phyloP scores from a whole-genome alignment of 2,797 vertebrate species.

The Pseudochromis fuscus region DNA sequence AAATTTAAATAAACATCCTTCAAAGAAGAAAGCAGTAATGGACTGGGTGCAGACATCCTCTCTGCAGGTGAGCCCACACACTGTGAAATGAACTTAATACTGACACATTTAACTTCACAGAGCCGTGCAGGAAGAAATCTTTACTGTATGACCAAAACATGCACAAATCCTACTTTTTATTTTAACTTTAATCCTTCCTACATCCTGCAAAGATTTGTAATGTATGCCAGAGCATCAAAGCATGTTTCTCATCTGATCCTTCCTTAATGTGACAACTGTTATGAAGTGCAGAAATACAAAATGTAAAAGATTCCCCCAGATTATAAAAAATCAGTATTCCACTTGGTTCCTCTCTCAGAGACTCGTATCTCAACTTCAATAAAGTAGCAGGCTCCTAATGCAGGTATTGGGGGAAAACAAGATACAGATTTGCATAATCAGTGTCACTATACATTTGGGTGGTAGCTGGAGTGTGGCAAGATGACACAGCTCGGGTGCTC shows the following conservation, averaged over 20 bases:
- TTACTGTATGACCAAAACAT: conserved; percentile 44
- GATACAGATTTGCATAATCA: conserved; percentile 91
- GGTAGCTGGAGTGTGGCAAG: conserved; percentile 84
- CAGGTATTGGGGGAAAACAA: conserved; percentile 85
- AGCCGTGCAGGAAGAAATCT: conserved; percentile 24
- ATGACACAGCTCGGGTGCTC: conserved; percentile 82
- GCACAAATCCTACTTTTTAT: conserved; percentile 60
- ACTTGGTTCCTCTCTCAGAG: conserved; percentile 60
- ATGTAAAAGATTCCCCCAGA: conserved; percentile 82
- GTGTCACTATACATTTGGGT: conserved; percentile 89
- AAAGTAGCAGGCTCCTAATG: conserved; percentile 81
- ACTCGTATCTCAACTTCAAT: conserved; percentile 83
- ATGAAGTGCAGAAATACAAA: conserved; percentile 72
- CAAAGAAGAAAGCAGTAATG: too few relatives aligned
- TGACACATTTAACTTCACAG: conserved; percentile 35
- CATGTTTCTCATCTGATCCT: conserved; percentile 74
- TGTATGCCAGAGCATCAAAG: conserved; percentile 78
- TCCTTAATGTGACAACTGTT: conserved; percentile 78
- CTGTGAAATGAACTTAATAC: conserved; percentile 23
- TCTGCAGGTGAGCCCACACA: conserved; percentile 20
- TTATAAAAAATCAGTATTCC: conserved; percentile 69
- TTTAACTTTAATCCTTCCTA: conserved; percentile 70
- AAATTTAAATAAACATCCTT: not conserved
- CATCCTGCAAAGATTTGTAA: conserved; percentile 69
- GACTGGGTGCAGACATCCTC: too few relatives aligned